Evolutionary conservation across 92 coral and sea anemone genomes (phyloP), one percentile per base, ranked within the genome.

Genomic region (Zoanthus sociatus): DNA sequence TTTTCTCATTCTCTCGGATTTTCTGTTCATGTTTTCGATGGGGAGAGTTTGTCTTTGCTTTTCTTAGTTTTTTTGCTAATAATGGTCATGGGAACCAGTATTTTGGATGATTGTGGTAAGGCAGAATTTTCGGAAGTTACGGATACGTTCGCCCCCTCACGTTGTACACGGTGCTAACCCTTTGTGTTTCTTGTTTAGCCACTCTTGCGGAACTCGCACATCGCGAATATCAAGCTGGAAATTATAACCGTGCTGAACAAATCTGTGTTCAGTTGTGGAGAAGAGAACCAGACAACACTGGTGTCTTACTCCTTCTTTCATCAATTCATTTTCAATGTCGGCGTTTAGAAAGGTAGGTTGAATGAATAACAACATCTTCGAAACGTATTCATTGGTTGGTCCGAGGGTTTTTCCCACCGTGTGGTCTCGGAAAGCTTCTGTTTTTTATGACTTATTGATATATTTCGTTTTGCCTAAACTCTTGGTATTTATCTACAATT

Each of bases 21-120:
- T 92, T 92, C 45, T 87, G 92, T 88, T 89, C 90, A 84, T 84
- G 89, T 88, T 90, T 92, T 91, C 87, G 76, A 67, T 83, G 92
- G 84, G 89, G 92, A 88, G 90, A 86, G 93, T 87, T 91, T 92
- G 91, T 79, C 90, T 88, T 92, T 92, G 92, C 87, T 81, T 77
- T 82, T 86, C 88, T 73, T 91, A 61, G 50, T 86, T 47, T 16
- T 69, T 86, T 88, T 71, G 60, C 86, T 92, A 91, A 92, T 87
- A 94, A 97, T 97, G 99, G 99, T 95, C 93, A 97, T 97, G 99
- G 99, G 99, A 86, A 95, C 99, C 84, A 91, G 94, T 87, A 93
- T 95, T 90, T 78, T 95, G 86, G 99, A 97, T 71, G 98, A 97
- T 86, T 94, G 98, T 75, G 92, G 99, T 97, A 78, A 88, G 99